These are phyloP conservation scores for Eupithecia inturbata DNA, from an alignment of 2,888 invertebrate species.

Conservation along the genomic window DNA sequence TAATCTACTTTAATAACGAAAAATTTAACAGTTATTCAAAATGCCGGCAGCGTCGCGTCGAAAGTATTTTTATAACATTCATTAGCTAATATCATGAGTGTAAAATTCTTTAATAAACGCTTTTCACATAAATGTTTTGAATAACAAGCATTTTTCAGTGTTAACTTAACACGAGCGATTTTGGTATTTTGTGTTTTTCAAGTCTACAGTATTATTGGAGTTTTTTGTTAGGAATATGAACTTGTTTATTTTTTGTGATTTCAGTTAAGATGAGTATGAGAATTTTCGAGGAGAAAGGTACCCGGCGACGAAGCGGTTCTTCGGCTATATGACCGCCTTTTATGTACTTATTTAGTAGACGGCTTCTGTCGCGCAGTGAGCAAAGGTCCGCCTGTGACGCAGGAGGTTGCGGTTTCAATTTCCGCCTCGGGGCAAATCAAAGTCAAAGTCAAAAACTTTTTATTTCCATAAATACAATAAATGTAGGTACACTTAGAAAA, in stretches of 20 bases:
- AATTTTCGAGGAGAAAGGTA: not conserved
- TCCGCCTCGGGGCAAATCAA: no score
- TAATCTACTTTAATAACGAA: not conserved
- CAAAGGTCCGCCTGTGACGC: no score
- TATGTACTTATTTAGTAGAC: no score
- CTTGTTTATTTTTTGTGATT: not conserved
- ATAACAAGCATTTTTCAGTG: not conserved
- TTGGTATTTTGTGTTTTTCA: not conserved
- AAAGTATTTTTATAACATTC: not conserved
- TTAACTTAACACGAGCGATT: not conserved
- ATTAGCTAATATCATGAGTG: not conserved
- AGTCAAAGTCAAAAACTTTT: no score
- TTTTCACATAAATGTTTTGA: slow-evolving; percentile 8
- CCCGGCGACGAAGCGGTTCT: no score
- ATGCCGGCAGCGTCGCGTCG: not conserved
- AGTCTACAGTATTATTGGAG: not conserved
- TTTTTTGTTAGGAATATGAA: not conserved
- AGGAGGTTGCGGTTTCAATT: no score
- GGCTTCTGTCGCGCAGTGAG: no score
- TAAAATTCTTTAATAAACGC: slow-evolving; percentile 1
- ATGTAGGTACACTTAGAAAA: no score
- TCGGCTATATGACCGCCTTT: not conserved
- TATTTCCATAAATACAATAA: no score
- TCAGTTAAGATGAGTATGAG: no score
- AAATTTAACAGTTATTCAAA: not conserved